These are phyloP conservation scores for Tenebrosternarchus preto DNA, from an alignment of 2,113 vertebrate genomes.

Conservation along the genomic window DNA sequence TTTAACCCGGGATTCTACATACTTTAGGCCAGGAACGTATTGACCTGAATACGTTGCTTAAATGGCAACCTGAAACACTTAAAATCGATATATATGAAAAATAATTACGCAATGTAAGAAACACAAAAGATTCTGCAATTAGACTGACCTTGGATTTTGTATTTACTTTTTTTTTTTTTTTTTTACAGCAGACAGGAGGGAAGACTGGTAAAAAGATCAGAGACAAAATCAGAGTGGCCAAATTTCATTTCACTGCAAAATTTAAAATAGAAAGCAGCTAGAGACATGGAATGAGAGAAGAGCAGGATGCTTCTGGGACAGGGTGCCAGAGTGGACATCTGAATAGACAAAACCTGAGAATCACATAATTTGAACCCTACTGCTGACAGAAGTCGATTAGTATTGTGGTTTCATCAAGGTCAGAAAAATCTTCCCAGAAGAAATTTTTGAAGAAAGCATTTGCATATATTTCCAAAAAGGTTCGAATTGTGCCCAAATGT, in stretches of 20 bases:
- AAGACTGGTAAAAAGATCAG: conserved; percentile 9
- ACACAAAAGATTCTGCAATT: background rate
- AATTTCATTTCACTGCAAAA: conserved; percentile 32
- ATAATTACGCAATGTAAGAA: background rate
- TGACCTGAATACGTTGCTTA: too few species aligned
- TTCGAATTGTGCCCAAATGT: background rate
- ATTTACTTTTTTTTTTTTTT: too few species aligned
- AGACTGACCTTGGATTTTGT: background rate
- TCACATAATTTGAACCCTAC: conserved; percentile 1
- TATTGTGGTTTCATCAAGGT: background rate
- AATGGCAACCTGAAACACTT: conserved; percentile 38
- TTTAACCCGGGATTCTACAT: background rate
- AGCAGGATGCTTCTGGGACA: conserved; percentile 19
- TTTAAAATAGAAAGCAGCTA: conserved; percentile 44
- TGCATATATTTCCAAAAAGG: background rate
- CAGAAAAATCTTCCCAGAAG: background rate
- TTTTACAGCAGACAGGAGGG: too few species aligned
- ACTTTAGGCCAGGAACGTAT: background rate
- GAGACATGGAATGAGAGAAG: conserved; percentile 8
- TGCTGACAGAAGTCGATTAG: conserved; percentile 19
- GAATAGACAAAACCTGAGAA: conserved; percentile 22
- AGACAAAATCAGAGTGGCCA: conserved; percentile 23
- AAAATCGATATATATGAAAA: too few species aligned
- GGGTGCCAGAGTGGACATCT: conserved; percentile 3
- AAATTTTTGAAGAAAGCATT: background rate